Conservation (phyloP, 2,888 invertebrate genomes). For the Cephus spinipes region DNA sequence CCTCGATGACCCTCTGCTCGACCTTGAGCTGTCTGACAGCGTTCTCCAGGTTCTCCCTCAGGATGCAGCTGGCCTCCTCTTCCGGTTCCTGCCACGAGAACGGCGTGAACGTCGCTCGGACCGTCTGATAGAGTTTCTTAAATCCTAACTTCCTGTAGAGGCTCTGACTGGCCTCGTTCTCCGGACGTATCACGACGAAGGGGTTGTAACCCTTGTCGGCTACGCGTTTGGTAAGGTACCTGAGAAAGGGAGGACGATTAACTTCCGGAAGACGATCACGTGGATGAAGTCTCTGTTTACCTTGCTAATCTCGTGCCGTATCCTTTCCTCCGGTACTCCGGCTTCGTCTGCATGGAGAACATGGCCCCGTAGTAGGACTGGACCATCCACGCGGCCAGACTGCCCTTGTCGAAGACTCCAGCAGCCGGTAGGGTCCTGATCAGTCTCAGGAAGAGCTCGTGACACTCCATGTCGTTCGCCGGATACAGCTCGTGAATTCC, state of each 20-base stretch:
- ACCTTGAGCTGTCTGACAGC: slow-evolving; percentile 49
- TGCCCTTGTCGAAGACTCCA: slow-evolving; percentile 81
- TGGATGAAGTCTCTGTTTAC: slow-evolving; percentile 31
- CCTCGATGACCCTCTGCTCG: slow-evolving; percentile 49
- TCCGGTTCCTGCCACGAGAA: slow-evolving; percentile 56
- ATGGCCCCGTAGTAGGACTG: slow-evolving; percentile 92
- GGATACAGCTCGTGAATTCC: slow-evolving; percentile 89
- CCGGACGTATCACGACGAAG: slow-evolving; percentile 88
- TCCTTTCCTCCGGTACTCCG: slow-evolving; percentile 80
- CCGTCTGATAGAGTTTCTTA: slow-evolving; percentile 82
- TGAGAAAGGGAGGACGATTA: slow-evolving; percentile 24
- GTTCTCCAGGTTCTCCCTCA: slow-evolving; percentile 53
- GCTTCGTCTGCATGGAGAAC: slow-evolving; percentile 92
- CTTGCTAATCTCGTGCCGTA: slow-evolving; percentile 64
- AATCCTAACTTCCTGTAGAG: slow-evolving; percentile 87
- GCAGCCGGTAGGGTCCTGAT: slow-evolving; percentile 83
- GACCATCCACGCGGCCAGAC: slow-evolving; percentile 90
- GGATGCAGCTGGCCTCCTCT: slow-evolving; percentile 39
- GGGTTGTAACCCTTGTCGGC: slow-evolving; percentile 83
- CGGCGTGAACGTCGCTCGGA: slow-evolving; percentile 82
- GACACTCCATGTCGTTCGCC: slow-evolving; percentile 88
- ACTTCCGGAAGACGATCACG: too few species aligned
- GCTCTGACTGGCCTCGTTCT: slow-evolving; percentile 87
- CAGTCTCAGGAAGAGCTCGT: slow-evolving; percentile 84
- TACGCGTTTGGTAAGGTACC: slow-evolving; percentile 70